Base-by-base conservation (phyloP, 2,113 vertebrate genomes). In the Oceanites oceanicus region DNA sequence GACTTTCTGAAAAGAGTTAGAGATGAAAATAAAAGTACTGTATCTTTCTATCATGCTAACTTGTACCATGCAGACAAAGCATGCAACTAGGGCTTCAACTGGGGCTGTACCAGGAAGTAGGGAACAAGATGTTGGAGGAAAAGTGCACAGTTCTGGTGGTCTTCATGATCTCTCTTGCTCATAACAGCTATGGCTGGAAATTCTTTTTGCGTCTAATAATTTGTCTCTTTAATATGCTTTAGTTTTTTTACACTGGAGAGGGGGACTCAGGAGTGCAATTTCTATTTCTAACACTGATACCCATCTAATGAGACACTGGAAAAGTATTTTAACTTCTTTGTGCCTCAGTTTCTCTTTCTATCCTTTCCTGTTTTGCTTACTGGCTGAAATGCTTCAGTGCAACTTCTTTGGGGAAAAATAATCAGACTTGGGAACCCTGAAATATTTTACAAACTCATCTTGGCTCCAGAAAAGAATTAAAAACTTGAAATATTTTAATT, bases 1-100 rank as follows among this genome's bases (percentile, higher is more conserved):
- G 98, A 98, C 97, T 98, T 99, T 96, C 99, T 99, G 94, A 16
- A 91, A 92, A 89, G 70, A 97, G 17, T 97, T 15, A 42, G 72
- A 0, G 1, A 94, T 13, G 7, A 29, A 52, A 80, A 73, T 21
- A 73, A 63, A 90, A 89, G 82, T 49, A 32, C 30, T 40, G 34
- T 50, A 29, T 8, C 25, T 90, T 65, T 58, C 49, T 23, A 10
- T 11, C 44, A 50, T 7, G 45, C 22, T 45, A 50, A 45, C 63
- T 62, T 56, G 45, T 47, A 47, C n/a, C 55, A 62, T 10, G 32
- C 22, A 89, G 68, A 65, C 17, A n/a, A 42, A 76, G 26, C 11
- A 36, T 1, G 4, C 68, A 91, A 55, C 32, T 27, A 52, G 13
- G 8, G 3, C n/a, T 81, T 82, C 45, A 53, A 6, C 30, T 7